Percentiles rank a stretch among this genome's conserved stretches.
phyloP scores from a whole-genome alignment of 2,797 vertebrate genomes.

The Hippocampus kuda region DNA sequence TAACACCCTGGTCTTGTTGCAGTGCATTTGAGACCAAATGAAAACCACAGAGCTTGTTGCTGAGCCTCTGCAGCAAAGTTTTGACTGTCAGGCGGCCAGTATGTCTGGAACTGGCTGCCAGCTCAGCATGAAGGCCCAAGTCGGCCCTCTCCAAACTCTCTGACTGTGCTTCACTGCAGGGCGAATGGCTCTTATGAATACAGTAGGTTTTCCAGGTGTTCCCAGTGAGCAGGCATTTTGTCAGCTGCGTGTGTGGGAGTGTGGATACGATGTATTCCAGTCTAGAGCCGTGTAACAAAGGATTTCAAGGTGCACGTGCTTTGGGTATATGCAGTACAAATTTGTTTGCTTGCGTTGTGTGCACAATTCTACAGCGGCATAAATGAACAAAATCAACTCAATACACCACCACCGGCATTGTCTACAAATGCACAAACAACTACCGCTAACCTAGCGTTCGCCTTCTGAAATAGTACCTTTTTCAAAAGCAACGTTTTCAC shows the following conservation, averaged over 20 bases:
- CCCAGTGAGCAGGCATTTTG: not conserved
- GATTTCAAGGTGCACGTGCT: not conserved
- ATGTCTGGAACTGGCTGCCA: constrained; percentile 28
- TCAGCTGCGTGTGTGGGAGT: not conserved
- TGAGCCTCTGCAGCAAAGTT: constrained; percentile 49
- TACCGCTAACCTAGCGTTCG: too few relatives aligned
- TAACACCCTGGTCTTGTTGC: constrained; percentile 33
- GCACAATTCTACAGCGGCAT: too few relatives aligned
- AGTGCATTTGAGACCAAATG: constrained; percentile 40
- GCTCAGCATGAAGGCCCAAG: constrained; percentile 22
- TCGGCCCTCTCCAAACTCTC: constrained; percentile 19
- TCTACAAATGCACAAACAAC: too few relatives aligned
- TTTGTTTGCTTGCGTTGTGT: too few relatives aligned
- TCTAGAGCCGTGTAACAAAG: not conserved
- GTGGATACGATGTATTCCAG: not conserved
- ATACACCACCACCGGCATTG: too few relatives aligned
- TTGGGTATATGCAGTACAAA: not conserved
- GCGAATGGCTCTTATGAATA: not conserved
- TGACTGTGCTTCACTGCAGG: constrained; percentile 12
- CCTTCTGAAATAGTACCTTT: not conserved
- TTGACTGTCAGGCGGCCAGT: constrained; percentile 38
- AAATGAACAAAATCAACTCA: too few relatives aligned
- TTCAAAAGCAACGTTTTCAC: not conserved
- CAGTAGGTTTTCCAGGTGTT: not conserved
- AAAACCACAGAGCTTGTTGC: constrained; percentile 47